Base-by-base conservation (phyloP, 2,888 invertebrate species). In the Shargacucullia verbasci region DNA sequence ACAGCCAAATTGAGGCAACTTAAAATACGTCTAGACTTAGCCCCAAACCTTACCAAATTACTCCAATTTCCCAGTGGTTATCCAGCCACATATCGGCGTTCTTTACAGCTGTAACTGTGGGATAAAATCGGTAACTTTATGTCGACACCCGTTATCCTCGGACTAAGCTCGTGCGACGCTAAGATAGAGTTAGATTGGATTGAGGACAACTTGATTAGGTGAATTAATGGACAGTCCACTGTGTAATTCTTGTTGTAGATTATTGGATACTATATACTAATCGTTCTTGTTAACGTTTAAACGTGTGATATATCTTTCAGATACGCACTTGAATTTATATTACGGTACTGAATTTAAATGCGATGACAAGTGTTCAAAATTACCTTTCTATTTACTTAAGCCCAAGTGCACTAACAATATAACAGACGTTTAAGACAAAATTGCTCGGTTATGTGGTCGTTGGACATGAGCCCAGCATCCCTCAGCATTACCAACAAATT, bases 191-290 rank as follows among this genome's bases (percentile, higher is more conserved):
- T 49, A 75, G 72, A 75, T 72, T 72, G 59, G 57, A 76, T 73
- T 55, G 58, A 43, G 59, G 73, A 73, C 73, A 76, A 63, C 59
- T 75, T 72, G 73, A 73, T 73, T 72, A 71, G 45, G 20, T 53
- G 72, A 66, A 71, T 70, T 65, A 66, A 39, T 48, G 8, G 29
- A 53, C 59, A 38, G 20, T 40, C 43, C 34, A 34, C 45, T 48
- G 39, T 54, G 65, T 65, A 70, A 44, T 43, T 70, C 48, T 53
- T 41, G 48, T 38, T 25, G 31, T 71, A 47, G 64, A 48, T 53
- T 66, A 64, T 39, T 53, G 11, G 15, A 39, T 31, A 25, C 45
- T 27, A 35, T 13, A 39, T 31, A 25, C 45, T 27, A 35, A 58
- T 58, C 15, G 15, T 0, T 14, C 15, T 52, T 41, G 29, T 7